Evolutionary conservation across 2,113 vertebrate species (phyloP).

Genomic region (Leptobrachium ailaonicum): DNA sequence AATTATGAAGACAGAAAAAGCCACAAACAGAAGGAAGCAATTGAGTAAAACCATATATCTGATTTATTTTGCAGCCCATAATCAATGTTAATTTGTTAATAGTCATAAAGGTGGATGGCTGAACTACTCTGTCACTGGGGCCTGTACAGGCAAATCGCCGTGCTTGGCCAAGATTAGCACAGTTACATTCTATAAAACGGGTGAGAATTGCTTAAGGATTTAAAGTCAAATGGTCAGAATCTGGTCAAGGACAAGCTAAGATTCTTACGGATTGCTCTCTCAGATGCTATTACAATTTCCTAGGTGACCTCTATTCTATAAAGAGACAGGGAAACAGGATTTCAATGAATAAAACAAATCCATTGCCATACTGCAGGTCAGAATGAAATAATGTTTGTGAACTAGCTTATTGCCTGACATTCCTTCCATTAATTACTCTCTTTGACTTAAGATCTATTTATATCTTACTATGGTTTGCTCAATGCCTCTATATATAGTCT

Average conservation of each 20-base stretch:
- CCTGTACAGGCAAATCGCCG: slow-evolving; percentile 11
- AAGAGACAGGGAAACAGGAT: slow-evolving; percentile 13
- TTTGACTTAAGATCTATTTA: not conserved
- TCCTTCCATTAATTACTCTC: not conserved
- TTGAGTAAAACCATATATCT: slow-evolving; percentile 58
- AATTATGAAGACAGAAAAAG: slow-evolving; percentile 57
- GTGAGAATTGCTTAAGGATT: slow-evolving; percentile 16
- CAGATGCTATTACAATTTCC: slow-evolving; percentile 57
- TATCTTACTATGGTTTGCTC: not conserved
- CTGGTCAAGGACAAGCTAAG: slow-evolving; percentile 6
- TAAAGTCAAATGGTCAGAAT: slow-evolving; percentile 5
- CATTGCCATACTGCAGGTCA: slow-evolving; percentile 1
- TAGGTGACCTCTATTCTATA: slow-evolving; percentile 65
- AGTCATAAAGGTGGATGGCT: slow-evolving; percentile 49
- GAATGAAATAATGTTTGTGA: not conserved
- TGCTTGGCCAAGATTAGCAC: slow-evolving; percentile 16
- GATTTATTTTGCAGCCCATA: slow-evolving; percentile 59
- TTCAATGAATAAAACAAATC: slow-evolving; percentile 13
- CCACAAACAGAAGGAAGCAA: slow-evolving; percentile 54
- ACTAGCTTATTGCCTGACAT: not conserved
- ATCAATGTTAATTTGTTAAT: slow-evolving; percentile 54
- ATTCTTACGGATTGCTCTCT: not conserved
- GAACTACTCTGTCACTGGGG: slow-evolving; percentile 4
- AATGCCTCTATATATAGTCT: too few relatives aligned
- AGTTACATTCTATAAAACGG: slow-evolving; percentile 3